phyloP scores from a whole-genome alignment of 2,113 vertebrate species.

The Callochromis pleurospilus region DNA sequence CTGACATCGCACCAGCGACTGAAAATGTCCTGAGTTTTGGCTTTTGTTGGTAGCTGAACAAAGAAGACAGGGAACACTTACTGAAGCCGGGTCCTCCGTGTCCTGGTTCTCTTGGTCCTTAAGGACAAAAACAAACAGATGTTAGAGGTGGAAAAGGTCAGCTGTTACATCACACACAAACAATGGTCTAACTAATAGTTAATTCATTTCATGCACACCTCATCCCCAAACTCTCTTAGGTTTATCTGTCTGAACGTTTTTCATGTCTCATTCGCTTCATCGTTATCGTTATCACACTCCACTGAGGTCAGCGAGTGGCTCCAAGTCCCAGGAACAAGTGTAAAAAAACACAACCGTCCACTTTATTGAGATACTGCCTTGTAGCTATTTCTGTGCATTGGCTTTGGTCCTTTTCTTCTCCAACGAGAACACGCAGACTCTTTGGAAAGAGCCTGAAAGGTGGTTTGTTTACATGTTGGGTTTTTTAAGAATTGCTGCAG shows the following conservation, averaged over 20 bases:
- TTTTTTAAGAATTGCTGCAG: neutral
- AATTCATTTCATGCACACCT: neutral
- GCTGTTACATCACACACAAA: neutral
- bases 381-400: neutral
- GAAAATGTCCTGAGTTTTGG: neutral
- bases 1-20: neutral
- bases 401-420: neutral
- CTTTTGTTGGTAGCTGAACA: neutral
- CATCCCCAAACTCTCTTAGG: neutral
- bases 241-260: neutral
- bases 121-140: slow-evolving; percentile 22
- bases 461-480: neutral
- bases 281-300: neutral
- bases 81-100: slow-evolving; percentile 74
- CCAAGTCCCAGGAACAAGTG: neutral
- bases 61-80: slow-evolving; percentile 39
- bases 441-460: neutral
- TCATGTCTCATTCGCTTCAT: neutral
- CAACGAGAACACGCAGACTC: neutral
- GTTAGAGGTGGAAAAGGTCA: neutral
- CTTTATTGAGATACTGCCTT: neutral
- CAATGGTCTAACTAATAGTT: neutral
- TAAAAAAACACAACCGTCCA: neutral
- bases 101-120: slow-evolving; percentile 82
- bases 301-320: neutral